Percentiles rank a stretch among this genome's conserved stretches.
phyloP scores from a whole-genome alignment of 2,113 vertebrate species.

The Eurystomus gularis region DNA sequence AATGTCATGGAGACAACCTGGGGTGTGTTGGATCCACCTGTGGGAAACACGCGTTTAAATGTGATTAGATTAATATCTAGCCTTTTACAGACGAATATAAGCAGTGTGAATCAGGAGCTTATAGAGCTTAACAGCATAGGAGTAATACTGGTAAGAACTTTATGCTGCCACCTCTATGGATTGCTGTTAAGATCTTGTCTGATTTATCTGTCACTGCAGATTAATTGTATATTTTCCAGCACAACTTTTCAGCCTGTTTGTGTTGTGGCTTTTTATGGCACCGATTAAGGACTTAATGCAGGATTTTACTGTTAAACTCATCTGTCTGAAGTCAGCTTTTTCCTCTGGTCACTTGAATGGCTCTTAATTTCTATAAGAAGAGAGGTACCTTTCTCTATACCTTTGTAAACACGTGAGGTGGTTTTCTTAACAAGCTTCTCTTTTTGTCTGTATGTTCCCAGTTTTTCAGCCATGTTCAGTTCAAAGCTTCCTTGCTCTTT shows the following conservation, averaged over 20 bases:
- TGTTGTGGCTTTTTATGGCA: not conserved
- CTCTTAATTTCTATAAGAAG: not conserved
- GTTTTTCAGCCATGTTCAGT: not conserved
- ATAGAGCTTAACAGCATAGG: slow-evolving; percentile 95
- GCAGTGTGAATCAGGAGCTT: slow-evolving; percentile 90
- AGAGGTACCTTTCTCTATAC: not conserved
- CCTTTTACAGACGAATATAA: slow-evolving; percentile 90
- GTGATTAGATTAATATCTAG: slow-evolving; percentile 94
- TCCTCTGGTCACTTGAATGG: not conserved
- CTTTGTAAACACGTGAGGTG: not conserved
- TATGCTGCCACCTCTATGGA: not conserved
- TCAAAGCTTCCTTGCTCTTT: not conserved
- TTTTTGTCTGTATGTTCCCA: not conserved
- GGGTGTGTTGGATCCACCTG: slow-evolving; percentile 94
- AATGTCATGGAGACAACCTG: slow-evolving; percentile 95
- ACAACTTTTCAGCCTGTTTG: not conserved
- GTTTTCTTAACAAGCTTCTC: not conserved
- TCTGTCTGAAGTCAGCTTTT: not conserved
- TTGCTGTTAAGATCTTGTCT: not conserved
- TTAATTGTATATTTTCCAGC: not conserved
- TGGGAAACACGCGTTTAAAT: slow-evolving; percentile 93
- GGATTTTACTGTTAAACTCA: not conserved
- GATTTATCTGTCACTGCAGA: not conserved
- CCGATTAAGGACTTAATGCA: not conserved
- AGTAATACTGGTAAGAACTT: slow-evolving; percentile 89